Conservation (phyloP, 2,888 invertebrate species). For the Gryllus longicercus region DNA sequence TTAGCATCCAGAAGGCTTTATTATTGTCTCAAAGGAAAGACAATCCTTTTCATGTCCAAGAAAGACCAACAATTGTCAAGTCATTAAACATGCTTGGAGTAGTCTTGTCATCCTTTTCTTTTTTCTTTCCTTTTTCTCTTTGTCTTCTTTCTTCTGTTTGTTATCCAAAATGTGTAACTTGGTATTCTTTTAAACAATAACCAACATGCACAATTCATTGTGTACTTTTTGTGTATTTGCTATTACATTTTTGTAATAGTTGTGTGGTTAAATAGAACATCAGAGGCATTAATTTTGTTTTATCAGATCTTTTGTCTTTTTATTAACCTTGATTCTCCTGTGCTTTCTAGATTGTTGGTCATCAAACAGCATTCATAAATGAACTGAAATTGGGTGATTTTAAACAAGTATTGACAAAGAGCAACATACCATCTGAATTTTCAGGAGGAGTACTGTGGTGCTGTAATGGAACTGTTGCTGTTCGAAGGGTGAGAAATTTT, state of each 20-base stretch:
- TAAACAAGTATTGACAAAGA: constrained; percentile 71
- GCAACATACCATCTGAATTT: constrained; percentile 81
- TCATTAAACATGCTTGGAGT: too few species aligned
- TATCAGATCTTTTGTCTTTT: background rate
- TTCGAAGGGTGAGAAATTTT: constrained; percentile 64
- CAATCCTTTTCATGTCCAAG: too few species aligned
- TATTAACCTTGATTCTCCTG: background rate
- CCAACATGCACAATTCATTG: too few species aligned
- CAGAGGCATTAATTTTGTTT: background rate
- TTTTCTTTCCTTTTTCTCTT: too few species aligned
- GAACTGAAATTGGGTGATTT: constrained; percentile 89
- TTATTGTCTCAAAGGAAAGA: too few species aligned
- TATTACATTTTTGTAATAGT: background rate
- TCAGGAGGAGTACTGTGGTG: constrained; percentile 90
- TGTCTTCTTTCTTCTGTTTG: too few species aligned
- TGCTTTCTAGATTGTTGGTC: constrained; percentile 55
- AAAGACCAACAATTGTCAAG: too few species aligned
- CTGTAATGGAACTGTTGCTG: constrained; percentile 84
- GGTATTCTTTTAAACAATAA: too few species aligned
- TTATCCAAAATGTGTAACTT: too few species aligned
- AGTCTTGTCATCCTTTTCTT: too few species aligned
- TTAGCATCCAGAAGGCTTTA: too few species aligned
- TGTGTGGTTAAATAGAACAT: background rate
- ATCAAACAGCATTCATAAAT: constrained; percentile 87
- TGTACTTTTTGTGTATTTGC: too few species aligned